Percentiles rank a stretch among this genome's conserved stretches.
These are phyloP conservation scores for Gadus chalcogrammus DNA, from an alignment of 2,113 vertebrate species.

Conservation along the genomic window DNA sequence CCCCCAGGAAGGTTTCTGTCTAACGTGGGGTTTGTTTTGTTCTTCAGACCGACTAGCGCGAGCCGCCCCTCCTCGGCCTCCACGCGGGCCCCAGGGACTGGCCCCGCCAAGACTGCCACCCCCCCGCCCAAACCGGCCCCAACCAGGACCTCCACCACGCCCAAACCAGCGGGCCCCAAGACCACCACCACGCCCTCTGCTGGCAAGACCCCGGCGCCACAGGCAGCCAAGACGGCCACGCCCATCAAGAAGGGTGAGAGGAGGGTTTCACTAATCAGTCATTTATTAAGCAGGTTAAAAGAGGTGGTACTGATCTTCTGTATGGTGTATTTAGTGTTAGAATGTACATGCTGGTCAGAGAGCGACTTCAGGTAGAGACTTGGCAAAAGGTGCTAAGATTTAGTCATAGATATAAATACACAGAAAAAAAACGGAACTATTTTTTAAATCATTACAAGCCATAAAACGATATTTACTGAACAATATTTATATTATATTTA, in stretches of 20 bases:
- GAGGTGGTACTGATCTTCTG: too few relatives aligned
- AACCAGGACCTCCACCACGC: conserved; percentile 45
- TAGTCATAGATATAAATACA: background rate
- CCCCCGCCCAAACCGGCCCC: conserved; percentile 55
- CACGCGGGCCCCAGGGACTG: conserved; percentile 23
- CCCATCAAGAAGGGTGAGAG: conserved; percentile 74
- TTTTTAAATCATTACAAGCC: too few relatives aligned
- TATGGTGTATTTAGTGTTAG: too few relatives aligned
- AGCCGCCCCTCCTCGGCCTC: conserved; percentile 60
- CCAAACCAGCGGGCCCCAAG: conserved; percentile 64
- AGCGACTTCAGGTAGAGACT: too few relatives aligned
- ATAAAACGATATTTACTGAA: too few relatives aligned
- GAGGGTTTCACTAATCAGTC: background rate
- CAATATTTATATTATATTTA: too few relatives aligned
- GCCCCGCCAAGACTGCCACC: conserved; percentile 47
- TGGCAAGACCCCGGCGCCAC: conserved; percentile 58
- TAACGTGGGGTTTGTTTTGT: conserved; percentile 11
- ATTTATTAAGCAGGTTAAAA: background rate
- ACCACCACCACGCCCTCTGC: conserved; percentile 64
- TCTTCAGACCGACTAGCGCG: conserved; percentile 55
- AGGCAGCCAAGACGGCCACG: conserved; percentile 56
- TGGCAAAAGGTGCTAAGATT: background rate
- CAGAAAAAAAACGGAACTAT: too few relatives aligned
- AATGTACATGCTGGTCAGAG: too few relatives aligned
- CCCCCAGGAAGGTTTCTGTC: background rate